Conservation (phyloP, 2,113 vertebrate genomes). For the rat (Rattus norvegicus) region GRCr8 NC_086023.1:63081001-63081500, state of each 20-base stretch:
- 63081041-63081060: background rate
- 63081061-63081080: background rate
- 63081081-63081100: conserved; percentile 18
- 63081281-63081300: background rate
- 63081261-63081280: background rate
- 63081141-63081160: background rate
- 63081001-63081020: background rate
- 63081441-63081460: background rate
- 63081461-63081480: background rate
- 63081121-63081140: conserved; percentile 14
- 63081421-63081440: background rate
- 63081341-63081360: background rate
- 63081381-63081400: background rate
- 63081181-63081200: conserved; percentile 13
- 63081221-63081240: background rate
- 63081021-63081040: background rate
- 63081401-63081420: background rate
- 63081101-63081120: conserved; percentile 36
- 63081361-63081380: background rate
- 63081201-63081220: background rate
- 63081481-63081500: background rate
- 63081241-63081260: conserved; percentile 26
- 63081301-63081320: background rate
- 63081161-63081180: conserved; percentile 17
- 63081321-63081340: conserved; percentile 16